Percentiles rank a stretch among this genome's conserved stretches.
Evolutionary conservation across 2,888 invertebrate genomes (phyloP).

Genomic region (Lissonota sp.): DNA sequence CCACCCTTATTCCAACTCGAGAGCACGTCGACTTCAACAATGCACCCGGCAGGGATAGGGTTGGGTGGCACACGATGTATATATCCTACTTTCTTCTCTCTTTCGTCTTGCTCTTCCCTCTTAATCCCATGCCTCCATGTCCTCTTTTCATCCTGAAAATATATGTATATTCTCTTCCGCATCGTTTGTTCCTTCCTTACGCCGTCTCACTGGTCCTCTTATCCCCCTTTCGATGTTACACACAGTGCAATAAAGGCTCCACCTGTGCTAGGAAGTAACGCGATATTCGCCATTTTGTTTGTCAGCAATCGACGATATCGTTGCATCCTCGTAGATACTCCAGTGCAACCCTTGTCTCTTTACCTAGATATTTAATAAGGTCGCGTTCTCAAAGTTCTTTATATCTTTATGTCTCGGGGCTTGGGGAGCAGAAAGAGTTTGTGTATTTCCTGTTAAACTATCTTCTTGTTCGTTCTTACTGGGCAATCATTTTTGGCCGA

Average conservation of each 20-base stretch:
- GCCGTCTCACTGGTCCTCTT: neutral
- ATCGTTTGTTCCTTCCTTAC: neutral
- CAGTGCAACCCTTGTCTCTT: constrained; percentile 34
- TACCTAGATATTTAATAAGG: constrained; percentile 55
- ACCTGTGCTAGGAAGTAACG: no score
- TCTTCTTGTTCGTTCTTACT: constrained; percentile 10
- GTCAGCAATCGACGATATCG: constrained; percentile 10
- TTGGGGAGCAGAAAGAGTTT: neutral
- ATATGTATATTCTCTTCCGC: constrained; percentile 32
- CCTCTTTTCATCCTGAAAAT: constrained; percentile 2
- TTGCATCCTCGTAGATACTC: constrained; percentile 8
- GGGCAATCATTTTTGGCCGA: constrained; percentile 42
- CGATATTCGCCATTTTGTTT: no score
- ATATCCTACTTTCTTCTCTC: constrained; percentile 23
- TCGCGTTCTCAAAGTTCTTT: constrained; percentile 38
- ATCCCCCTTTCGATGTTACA: neutral
- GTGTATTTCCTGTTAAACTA: constrained; percentile 22
- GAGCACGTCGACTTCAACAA: constrained; percentile 64
- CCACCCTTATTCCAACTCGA: constrained; percentile 60
- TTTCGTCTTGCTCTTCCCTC: constrained; percentile 2
- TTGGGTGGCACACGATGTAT: constrained; percentile 30
- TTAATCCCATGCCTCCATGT: neutral
- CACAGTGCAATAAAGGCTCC: no score
- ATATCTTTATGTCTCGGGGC: neutral
- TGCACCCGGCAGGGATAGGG: constrained; percentile 41